These are phyloP conservation scores for Phortica okadai DNA, from an alignment of 2,888 invertebrate species.

Conservation along the genomic window DNA sequence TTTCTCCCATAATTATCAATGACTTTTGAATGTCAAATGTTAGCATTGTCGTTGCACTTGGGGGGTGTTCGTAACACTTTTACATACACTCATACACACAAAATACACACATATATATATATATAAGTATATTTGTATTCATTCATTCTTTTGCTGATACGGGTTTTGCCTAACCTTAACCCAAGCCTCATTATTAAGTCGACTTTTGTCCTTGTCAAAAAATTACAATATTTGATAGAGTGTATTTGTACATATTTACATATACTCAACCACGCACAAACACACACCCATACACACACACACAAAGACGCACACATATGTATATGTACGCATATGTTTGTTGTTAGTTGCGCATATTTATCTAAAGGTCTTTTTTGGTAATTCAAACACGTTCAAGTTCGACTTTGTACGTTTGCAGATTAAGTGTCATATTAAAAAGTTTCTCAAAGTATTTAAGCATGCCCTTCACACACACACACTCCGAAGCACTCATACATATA, in stretches of 20 bases:
- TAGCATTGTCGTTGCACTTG: slow-evolving; percentile 36
- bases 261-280: slow-evolving; percentile 48
- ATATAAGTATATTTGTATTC: too few relatives aligned
- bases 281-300: too few relatives aligned
- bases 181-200: neutral
- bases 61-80: neutral
- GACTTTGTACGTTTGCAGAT: slow-evolving; percentile 39
- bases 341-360: slow-evolving; percentile 23
- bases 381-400: slow-evolving; percentile 29
- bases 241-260: slow-evolving; percentile 55
- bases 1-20: slow-evolving; percentile 68
- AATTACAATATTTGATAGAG: slow-evolving; percentile 70
- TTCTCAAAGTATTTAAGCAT: slow-evolving; percentile 34
- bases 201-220: slow-evolving; percentile 65
- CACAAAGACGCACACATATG: slow-evolving; percentile 57
- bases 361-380: slow-evolving; percentile 24
- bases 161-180: neutral
- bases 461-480: neutral
- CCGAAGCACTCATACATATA: neutral
- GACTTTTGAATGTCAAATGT: slow-evolving; percentile 71
- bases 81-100: slow-evolving; percentile 56
- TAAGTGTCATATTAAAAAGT: slow-evolving; percentile 66
- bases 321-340: slow-evolving; percentile 51
- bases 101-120: neutral
- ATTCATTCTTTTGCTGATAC: neutral